A percentile compares a stretch with the other conserved stretches of the same genome.
phyloP scores from a whole-genome alignment of 1,140 invertebrate genomes.

The Temnothorax curvispinosus region DNA sequence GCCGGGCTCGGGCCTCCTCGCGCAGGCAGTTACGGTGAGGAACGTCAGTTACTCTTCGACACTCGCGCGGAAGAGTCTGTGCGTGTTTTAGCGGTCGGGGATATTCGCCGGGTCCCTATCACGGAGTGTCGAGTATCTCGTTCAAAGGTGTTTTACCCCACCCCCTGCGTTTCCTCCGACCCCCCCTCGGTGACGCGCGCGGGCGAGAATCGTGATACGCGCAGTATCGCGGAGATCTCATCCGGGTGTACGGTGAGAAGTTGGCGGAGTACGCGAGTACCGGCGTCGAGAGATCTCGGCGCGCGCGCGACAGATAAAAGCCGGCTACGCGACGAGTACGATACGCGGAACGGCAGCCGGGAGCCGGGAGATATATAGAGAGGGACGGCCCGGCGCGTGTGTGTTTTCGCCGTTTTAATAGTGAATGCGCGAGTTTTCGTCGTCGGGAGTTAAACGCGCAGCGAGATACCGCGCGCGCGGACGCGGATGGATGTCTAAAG shows the following conservation, averaged over 20 bases:
- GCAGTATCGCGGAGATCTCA: not conserved
- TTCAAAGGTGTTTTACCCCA: constrained; percentile 47
- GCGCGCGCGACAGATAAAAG: constrained; percentile 60
- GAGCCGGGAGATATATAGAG: not conserved
- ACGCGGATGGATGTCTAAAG: constrained; percentile 11
- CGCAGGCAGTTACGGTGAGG: constrained; percentile 61
- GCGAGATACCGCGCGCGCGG: not conserved
- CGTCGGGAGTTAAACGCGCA: not conserved
- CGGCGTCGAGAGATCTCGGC: constrained; percentile 25
- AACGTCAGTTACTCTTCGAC: constrained; percentile 84
- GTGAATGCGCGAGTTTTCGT: constrained; percentile 17
- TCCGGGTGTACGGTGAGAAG: not conserved
- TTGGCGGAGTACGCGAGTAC: not conserved
- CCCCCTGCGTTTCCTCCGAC: not conserved
- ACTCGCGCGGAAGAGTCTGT: constrained; percentile 82
- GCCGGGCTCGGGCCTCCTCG: constrained; percentile 73
- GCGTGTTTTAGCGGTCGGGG: constrained; percentile 66
- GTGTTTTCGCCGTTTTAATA: not conserved
- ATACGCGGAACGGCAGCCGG: constrained; percentile 1
- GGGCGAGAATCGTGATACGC: not conserved
- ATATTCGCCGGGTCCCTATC: constrained; percentile 66
- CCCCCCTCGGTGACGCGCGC: constrained; percentile 9
- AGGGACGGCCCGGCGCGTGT: constrained; percentile 43
- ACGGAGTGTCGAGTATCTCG: constrained; percentile 61
- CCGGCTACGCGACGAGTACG: constrained; percentile 55